Percentiles rank a stretch among this genome's conserved stretches.
phyloP scores from a whole-genome alignment of 2,113 vertebrate genomes.

The Hippocampus comes region DNA sequence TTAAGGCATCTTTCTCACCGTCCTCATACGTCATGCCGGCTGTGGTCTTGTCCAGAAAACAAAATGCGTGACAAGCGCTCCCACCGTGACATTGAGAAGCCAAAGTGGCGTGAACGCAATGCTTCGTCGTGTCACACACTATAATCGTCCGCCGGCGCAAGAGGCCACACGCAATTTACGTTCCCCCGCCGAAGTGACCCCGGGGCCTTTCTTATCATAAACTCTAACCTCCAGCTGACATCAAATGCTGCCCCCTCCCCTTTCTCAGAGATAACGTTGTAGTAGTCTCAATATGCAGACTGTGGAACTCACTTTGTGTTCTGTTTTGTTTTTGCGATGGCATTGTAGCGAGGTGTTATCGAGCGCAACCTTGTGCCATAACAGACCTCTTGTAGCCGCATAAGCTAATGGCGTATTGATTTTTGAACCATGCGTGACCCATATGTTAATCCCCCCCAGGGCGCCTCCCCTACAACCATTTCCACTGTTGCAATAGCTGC shows the following conservation, averaged over 20 bases:
- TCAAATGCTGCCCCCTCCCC: conserved; percentile 43
- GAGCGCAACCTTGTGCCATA: conserved; percentile 50
- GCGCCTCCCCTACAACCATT: conserved; percentile 49
- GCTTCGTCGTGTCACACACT: conserved; percentile 46
- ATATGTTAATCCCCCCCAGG: conserved; percentile 58
- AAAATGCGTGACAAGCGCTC: conserved; percentile 66
- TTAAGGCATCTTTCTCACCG: conserved; percentile 13
- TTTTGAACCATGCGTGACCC: conserved; percentile 47
- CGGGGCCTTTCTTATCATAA: conserved; percentile 76
- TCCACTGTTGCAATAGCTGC: conserved; percentile 60
- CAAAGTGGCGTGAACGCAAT: conserved; percentile 60
- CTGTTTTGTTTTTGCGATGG: not conserved
- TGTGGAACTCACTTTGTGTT: conserved; percentile 29
- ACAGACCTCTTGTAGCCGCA: conserved; percentile 40
- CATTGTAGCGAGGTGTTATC: conserved; percentile 50
- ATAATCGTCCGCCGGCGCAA: conserved; percentile 55
- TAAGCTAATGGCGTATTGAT: conserved; percentile 71
- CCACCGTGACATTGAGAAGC: conserved; percentile 66
- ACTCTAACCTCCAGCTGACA: conserved; percentile 74
- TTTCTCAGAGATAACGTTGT: conserved; percentile 61
- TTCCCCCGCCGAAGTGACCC: conserved; percentile 50
- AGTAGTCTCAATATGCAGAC: conserved; percentile 57
- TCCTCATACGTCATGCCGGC: conserved; percentile 44
- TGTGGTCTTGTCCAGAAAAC: conserved; percentile 64
- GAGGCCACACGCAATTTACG: conserved; percentile 73